phyloP scores from a whole-genome alignment of 1,140 invertebrate genomes.

The Pteromalus puparum region DNA sequence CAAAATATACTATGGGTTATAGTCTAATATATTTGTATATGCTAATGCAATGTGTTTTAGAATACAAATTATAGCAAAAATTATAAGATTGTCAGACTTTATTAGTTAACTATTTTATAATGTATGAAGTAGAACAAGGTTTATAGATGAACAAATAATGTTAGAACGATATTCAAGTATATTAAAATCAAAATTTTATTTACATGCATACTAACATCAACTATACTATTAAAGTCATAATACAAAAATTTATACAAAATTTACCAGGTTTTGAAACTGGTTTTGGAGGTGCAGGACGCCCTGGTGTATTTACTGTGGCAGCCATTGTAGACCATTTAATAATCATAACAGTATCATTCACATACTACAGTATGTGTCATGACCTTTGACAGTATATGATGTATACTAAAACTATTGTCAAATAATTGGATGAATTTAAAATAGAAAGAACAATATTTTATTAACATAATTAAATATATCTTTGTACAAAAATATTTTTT shows the following conservation, averaged over 20 bases:
- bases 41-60: too few relatives aligned
- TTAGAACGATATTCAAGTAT: conserved; percentile 16
- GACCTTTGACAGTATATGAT: neutral
- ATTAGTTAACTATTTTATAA: neutral
- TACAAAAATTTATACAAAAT: conserved; percentile 39
- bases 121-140: conserved; percentile 19
- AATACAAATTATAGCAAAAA: neutral
- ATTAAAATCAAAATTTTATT: conserved; percentile 30
- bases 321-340: conserved; percentile 57
- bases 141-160: conserved; percentile 16
- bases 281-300: conserved; percentile 63
- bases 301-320: conserved; percentile 57
- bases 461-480: neutral
- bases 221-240: neutral
- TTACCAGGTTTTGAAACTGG: conserved; percentile 68
- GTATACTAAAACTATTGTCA: conserved; percentile 32
- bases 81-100: conserved; percentile 19
- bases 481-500: conserved; percentile 9
- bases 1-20: too few relatives aligned
- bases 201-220: conserved; percentile 14
- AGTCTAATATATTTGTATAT: neutral
- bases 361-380: conserved; percentile 36
- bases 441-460: neutral
- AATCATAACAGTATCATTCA: conserved; percentile 50
- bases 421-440: neutral